Evolutionary conservation across 2,113 vertebrate species (phyloP), one percentile per base, ranked within the genome.

Genomic region (Gallinago paraguaiae): DNA sequence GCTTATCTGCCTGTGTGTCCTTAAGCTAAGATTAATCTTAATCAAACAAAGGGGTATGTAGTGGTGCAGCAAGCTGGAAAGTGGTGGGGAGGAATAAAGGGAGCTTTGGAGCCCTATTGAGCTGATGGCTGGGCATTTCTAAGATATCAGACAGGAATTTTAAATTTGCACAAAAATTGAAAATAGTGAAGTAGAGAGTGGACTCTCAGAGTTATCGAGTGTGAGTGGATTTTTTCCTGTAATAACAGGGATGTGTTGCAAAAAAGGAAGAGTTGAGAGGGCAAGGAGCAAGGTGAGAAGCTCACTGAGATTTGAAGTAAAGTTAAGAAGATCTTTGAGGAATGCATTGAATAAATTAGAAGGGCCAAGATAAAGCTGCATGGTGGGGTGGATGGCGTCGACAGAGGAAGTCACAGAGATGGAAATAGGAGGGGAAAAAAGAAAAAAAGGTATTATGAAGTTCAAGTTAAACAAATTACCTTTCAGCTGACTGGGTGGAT

Each of bases 1-100:
- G 83, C 83, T 93, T 88, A 75, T 94, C 94, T 96, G 85, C 28
- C 88, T 78, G 48, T 43, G 43, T 95, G 77, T 97, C 94, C 90
- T 91, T 76, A 92, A 91, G 76, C 88, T 88, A 19, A 46, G 92
- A 91, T 93, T 91, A 95, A 65, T 71, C 41, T 79, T 92, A 86
- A 84, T 82, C 84, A 94, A 93, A 94, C 86, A 93, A 92, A 86
- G 37, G 88, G 76, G 68, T 77, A 63, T 81, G 82, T 83, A 70
- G 88, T 59, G 72, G 59, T 88, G 77, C 88, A 74, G 72, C 56
- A 64, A 60, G 51, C 68, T 95, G 77, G 88, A 53, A 82, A 53
- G 88, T 33, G 69, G 33, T 82, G 72, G 43, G 46, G 35, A 71
- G 86, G 65, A 86, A 88, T 89, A 88, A 90, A 83, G 12, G 63